Evolutionary conservation across 2,888 invertebrate genomes (phyloP), one percentile per base, ranked within the genome.

Genomic region (Melanchra persicariae): DNA sequence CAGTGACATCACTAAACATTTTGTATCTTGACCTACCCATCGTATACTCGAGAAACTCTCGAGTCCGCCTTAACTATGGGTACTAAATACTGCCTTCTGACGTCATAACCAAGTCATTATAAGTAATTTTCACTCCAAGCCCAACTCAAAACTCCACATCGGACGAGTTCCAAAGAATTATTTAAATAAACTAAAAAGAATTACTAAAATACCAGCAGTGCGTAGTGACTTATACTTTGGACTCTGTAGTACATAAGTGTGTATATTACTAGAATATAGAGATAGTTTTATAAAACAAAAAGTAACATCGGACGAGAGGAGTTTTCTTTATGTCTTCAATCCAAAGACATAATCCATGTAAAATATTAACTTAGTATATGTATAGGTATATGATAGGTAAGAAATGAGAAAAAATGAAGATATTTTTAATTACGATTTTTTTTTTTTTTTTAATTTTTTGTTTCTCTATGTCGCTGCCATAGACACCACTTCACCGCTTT

Each of bases 391-490:
- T 59, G 10, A 75, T 83, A 84, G 83, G 85, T 90, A 88, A 90
- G 87, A 90, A 91, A 88, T 92, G 92, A 91, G 87, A 89, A 87
- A 90, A 93, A 80, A 77, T 78, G 58, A 69, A 92, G 92, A 95
- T 95, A 95, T 95, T 95, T 89, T 95, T 95, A 94, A 90, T 87
- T 88, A 90, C 87, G 83, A 85, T 84, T 85, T 68, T 77, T 82
- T 82, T 83, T 82, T 82, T 86, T 43, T 55, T 40, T 34, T 10
- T 76, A n/a, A n/a, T n/a, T n/a, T n/a, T n/a, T n/a, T n/a, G n/a
- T 89, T 90, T 88, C 88, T 91, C 88, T 43, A 52, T 76, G 47
- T 91, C 90, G 93, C 94, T 94, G 94, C 94, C 94, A 94, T 94
- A 86, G 82, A 86, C 75, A 75, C 80, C 76, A 76, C 79, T 79